Evolutionary conservation across 2,888 invertebrate genomes (phyloP).

Genomic region (Liodrosophila aerea): DNA sequence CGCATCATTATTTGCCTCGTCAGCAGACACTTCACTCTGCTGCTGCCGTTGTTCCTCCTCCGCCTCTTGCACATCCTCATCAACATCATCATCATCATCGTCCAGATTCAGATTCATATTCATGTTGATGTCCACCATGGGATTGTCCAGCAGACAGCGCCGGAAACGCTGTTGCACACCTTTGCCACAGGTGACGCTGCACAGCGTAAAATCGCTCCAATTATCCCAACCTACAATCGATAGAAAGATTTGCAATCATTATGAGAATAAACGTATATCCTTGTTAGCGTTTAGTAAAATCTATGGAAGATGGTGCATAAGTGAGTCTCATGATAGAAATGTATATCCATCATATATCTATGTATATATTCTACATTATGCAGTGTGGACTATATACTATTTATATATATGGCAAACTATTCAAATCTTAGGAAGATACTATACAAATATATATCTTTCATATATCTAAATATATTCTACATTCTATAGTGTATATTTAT

Average conservation of each 20-base stretch:
- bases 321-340: too few species aligned
- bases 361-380: too few species aligned
- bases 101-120: slow-evolving; percentile 76
- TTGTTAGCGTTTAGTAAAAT: too few species aligned
- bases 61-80: slow-evolving; percentile 30
- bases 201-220: slow-evolving; percentile 82
- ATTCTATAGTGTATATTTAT: too few species aligned
- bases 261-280: too few species aligned
- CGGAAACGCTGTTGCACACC: slow-evolving; percentile 82
- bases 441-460: too few species aligned
- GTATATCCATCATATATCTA: too few species aligned
- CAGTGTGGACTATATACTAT: too few species aligned
- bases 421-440: too few species aligned
- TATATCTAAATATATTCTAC: too few species aligned
- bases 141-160: slow-evolving; percentile 81
- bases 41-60: slow-evolving; percentile 9
- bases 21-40: slow-evolving; percentile 40
- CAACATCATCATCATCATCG: slow-evolving; percentile 53
- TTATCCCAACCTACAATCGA: slow-evolving; percentile 81
- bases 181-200: slow-evolving; percentile 82
- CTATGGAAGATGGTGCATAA: too few species aligned
- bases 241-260: slow-evolving; percentile 12
- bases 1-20: slow-evolving; percentile 64
- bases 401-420: too few species aligned
- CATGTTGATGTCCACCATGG: slow-evolving; percentile 81